Conservation (phyloP, 2,113 vertebrate species). For the Otis tarda region DNA sequence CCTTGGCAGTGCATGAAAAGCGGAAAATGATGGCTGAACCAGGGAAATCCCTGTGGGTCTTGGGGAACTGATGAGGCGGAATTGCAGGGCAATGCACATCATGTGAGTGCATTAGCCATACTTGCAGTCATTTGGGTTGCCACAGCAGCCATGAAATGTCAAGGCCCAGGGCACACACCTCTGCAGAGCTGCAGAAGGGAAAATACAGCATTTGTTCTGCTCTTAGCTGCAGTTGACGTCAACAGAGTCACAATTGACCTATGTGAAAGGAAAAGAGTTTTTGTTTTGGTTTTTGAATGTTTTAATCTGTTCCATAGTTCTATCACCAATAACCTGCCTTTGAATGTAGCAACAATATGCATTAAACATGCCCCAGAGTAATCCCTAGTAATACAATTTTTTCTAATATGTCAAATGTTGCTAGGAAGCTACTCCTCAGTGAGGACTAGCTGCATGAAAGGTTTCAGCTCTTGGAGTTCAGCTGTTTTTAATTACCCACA, state of each 20-base stretch:
- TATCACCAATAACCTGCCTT: neutral
- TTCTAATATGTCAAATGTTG: neutral
- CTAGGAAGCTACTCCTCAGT: neutral
- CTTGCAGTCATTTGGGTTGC: neutral
- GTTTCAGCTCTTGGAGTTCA: conserved; percentile 20
- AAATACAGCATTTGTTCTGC: neutral
- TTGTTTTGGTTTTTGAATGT: neutral
- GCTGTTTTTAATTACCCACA: conserved; percentile 47
- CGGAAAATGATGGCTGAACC: neutral
- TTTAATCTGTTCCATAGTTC: neutral
- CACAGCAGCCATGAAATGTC: neutral
- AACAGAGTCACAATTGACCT: neutral
- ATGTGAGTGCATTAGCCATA: neutral
- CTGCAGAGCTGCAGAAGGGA: neutral
- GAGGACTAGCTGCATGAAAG: neutral
- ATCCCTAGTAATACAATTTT: conserved; percentile 6
- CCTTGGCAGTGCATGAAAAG: neutral
- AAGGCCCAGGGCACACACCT: neutral
- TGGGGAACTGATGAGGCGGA: neutral
- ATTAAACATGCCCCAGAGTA: neutral
- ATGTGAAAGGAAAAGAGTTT: neutral
- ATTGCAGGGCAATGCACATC: neutral
- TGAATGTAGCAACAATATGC: neutral
- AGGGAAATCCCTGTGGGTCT: neutral
- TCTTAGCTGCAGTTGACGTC: neutral